Evolutionary conservation across 2,113 vertebrate genomes (phyloP).

Genomic region (Marcusenius ussheri): DNA sequence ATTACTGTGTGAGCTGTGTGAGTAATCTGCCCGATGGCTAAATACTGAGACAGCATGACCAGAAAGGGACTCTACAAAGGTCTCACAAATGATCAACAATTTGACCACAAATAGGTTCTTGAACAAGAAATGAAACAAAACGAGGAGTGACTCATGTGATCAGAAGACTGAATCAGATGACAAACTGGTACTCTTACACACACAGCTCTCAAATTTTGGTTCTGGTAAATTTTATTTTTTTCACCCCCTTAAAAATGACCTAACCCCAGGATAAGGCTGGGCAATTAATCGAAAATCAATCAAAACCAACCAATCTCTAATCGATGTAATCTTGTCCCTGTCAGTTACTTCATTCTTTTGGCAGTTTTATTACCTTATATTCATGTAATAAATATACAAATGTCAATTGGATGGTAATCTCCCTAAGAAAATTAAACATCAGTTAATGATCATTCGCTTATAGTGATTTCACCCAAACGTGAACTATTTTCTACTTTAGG

Average conservation of each 20-base stretch:
- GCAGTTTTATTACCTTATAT: too few species aligned
- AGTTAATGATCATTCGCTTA: too few species aligned
- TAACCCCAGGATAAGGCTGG: background rate
- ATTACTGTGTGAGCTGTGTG: background rate
- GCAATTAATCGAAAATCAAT: too few species aligned
- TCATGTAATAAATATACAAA: too few species aligned
- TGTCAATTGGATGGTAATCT: too few species aligned
- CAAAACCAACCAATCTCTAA: too few species aligned
- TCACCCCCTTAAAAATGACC: background rate
- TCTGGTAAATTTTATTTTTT: background rate
- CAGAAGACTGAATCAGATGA: background rate
- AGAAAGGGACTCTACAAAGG: background rate
- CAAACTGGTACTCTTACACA: background rate
- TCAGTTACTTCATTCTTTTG: too few species aligned
- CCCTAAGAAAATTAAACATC: too few species aligned
- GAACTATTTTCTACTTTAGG: too few species aligned
- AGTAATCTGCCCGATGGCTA: background rate
- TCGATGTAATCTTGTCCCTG: too few species aligned
- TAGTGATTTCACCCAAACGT: too few species aligned
- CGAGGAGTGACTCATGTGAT: background rate
- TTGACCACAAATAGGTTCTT: background rate
- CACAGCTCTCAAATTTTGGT: background rate
- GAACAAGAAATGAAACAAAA: background rate
- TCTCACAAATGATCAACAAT: background rate
- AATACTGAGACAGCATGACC: background rate